Conservation (phyloP, 2,113 vertebrate species). For the Rhinogobius similis region DNA sequence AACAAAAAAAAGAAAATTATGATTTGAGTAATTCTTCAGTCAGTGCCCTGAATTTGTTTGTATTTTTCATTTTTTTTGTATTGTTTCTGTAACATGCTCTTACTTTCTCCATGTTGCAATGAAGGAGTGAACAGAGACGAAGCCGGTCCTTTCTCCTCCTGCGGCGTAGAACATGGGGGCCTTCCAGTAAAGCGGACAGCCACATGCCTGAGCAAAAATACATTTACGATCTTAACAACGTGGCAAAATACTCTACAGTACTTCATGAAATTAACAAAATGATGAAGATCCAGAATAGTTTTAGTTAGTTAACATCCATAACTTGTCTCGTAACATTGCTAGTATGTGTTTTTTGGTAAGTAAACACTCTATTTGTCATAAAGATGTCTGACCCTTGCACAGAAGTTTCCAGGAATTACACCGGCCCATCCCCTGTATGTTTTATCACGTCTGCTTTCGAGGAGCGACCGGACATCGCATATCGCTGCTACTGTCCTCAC, state of each 20-base stretch:
- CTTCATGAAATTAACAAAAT: not conserved
- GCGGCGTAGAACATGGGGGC: slow-evolving; percentile 90
- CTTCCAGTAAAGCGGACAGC: slow-evolving; percentile 97
- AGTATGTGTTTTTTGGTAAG: not conserved
- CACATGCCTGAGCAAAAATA: slow-evolving; percentile 82
- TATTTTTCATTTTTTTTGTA: not conserved
- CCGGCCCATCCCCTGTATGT: not conserved
- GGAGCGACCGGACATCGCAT: not conserved
- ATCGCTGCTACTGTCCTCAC: not conserved
- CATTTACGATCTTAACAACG: not conserved
- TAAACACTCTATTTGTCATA: not conserved
- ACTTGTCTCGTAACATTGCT: not conserved
- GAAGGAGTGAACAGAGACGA: slow-evolving; percentile 90
- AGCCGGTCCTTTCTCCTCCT: slow-evolving; percentile 91
- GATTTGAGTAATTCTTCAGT: not conserved
- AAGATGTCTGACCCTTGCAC: not conserved
- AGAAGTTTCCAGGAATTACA: slow-evolving; percentile 12
- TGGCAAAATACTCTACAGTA: not conserved
- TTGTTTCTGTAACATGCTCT: slow-evolving; percentile 46
- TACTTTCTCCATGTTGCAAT: slow-evolving; percentile 94
- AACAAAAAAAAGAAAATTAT: too few species aligned
- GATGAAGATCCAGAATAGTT: too few species aligned
- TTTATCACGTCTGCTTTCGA: not conserved
- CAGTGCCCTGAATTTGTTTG: not conserved
- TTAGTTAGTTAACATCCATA: not conserved